phyloP scores from a whole-genome alignment of 2,113 vertebrate genomes.

The Callionymus lyra region DNA sequence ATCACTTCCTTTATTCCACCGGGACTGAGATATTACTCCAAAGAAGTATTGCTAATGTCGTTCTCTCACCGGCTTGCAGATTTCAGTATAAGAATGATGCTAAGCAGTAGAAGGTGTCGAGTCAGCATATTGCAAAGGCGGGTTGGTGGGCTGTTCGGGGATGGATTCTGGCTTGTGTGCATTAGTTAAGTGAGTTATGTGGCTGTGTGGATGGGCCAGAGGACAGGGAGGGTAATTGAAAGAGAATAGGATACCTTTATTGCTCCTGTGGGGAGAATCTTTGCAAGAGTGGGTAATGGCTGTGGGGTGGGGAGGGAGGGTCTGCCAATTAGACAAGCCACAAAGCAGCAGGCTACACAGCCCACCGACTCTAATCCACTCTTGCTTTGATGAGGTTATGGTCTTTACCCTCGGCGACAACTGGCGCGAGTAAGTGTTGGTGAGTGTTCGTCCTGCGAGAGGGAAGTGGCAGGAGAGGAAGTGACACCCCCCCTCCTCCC shows the following conservation, averaged over 20 bases:
- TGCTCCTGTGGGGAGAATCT: conserved; percentile 59
- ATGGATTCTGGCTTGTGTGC: conserved; percentile 30
- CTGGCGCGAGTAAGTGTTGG: conserved; percentile 14
- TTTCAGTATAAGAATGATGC: conserved; percentile 2
- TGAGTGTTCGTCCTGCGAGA: conserved; percentile 33
- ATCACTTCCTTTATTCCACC: too few relatives aligned
- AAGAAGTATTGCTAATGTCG: too few relatives aligned
- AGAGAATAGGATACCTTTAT: conserved; percentile 68
- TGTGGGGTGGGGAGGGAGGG: conserved; percentile 3
- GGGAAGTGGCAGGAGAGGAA: conserved; percentile 9
- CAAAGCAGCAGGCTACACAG: conserved; percentile 43
- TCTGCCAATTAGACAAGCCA: conserved; percentile 53
- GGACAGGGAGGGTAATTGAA: conserved; percentile 64
- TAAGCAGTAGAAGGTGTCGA: conserved; percentile 10
- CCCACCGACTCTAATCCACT: conserved; percentile 46
- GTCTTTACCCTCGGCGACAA: conserved; percentile 23
- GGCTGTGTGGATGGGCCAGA: conserved; percentile 46
- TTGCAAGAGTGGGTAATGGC: conserved; percentile 26
- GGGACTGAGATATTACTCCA: too few relatives aligned
- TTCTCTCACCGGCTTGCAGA: not conserved
- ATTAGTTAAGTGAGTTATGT: conserved; percentile 59
- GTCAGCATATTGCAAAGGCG: not conserved
- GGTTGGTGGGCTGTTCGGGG: conserved; percentile 5
- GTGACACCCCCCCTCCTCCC: not conserved
- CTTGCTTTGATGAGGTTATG: conserved; percentile 42